Evolutionary conservation across 1,140 invertebrate species (phyloP).

Genomic region (Pygmarrhopalites habei): DNA sequence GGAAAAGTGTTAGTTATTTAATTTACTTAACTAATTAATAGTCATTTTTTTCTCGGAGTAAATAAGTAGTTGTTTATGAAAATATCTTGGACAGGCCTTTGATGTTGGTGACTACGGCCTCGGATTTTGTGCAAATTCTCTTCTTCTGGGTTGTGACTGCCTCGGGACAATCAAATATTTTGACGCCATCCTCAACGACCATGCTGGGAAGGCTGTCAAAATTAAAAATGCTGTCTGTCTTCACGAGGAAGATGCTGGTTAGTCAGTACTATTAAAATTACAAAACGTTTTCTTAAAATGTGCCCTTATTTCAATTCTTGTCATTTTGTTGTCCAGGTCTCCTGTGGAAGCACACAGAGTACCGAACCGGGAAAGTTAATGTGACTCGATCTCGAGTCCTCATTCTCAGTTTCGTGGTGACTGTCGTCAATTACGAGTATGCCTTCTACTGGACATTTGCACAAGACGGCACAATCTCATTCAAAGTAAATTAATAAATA

Average conservation of each 20-base stretch:
- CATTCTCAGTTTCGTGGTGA: slow-evolving; percentile 36
- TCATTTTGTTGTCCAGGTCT: slow-evolving; percentile 22
- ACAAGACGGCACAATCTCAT: slow-evolving; percentile 33
- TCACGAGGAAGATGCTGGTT: slow-evolving; percentile 39
- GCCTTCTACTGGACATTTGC: slow-evolving; percentile 35
- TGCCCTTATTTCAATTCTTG: too few species aligned
- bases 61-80: too few species aligned
- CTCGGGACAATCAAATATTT: slow-evolving; percentile 37
- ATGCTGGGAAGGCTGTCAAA: slow-evolving; percentile 29
- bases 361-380: slow-evolving; percentile 31
- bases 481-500: too few species aligned
- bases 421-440: slow-evolving; percentile 39
- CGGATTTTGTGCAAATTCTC: slow-evolving; percentile 37
- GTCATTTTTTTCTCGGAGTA: too few species aligned
- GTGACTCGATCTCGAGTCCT: slow-evolving; percentile 22
- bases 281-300: too few species aligned
- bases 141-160: slow-evolving; percentile 36
- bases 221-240: slow-evolving; percentile 39
- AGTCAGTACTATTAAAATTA: too few species aligned
- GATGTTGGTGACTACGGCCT: slow-evolving; percentile 37
- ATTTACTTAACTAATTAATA: too few species aligned
- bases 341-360: slow-evolving; percentile 37
- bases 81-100: slow-evolving; percentile 24
- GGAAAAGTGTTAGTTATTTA: slow-evolving; percentile 38
- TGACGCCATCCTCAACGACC: slow-evolving; percentile 35